Evolutionary conservation across 2,888 invertebrate genomes (phyloP), one percentile per base, ranked within the genome.

Genomic region (Notocelia uddmanniana): DNA sequence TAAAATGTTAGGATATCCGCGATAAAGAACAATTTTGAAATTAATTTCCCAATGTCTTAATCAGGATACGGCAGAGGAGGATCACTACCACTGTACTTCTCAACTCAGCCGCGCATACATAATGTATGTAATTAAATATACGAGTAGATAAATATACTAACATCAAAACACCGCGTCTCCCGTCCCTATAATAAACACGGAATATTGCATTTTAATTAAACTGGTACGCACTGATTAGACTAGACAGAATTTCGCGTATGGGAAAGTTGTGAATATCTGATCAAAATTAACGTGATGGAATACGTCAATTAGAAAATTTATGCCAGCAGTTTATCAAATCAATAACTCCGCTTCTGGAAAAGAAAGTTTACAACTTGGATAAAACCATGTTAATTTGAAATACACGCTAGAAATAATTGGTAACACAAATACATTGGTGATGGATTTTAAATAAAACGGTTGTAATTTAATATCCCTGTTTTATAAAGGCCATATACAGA

Each of bases 221-320:
- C 64, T 52, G 64, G 64, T 64, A 64, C n/a, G 19, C 64, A 37
- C 52, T 63, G 54, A 62, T 69, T 57, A 45, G 62, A 21, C 66
- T 23, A 18, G 34, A 21, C 52, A 23, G 50, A 72, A 57, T 73
- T 58, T 63, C 26, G 63, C 62, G 68, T 70, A 66, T 50, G 69
- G 71, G 68, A 74, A 74, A 71, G 71, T 73, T 60, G 45, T 62
- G 70, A 67, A 71, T 74, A 67, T 64, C 59, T 69, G 52, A 59
- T 59, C 13, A 62, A 55, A 64, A 60, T 54, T 57, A 71, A 62
- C 26, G 37, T 68, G 71, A 74, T 71, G 37, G 57, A 71, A 70
- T 70, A 52, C 62, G 54, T 26, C 50, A 63, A 63, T 71, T 63
- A 54, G 68, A 74, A 67, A 68, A 74, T 74, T 57, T 71, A 74